phyloP scores from a whole-genome alignment of 1,140 invertebrate species.

The Drosophila lacteicornis region DNA sequence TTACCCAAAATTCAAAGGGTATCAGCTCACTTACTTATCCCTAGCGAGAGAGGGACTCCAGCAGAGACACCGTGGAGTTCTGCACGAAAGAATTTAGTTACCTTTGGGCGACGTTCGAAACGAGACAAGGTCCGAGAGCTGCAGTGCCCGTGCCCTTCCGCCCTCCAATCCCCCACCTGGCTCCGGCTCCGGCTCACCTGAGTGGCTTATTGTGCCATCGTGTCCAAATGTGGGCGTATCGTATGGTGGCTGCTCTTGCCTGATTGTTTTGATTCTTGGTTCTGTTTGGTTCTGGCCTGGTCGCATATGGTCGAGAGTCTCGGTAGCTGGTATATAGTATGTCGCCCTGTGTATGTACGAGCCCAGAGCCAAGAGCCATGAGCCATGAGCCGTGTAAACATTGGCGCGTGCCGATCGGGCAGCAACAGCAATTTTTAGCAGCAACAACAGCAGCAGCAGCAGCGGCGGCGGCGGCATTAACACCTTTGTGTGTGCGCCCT shows the following conservation, averaged over 20 bases:
- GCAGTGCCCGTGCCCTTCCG: slow-evolving; percentile 4
- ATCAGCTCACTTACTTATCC: background rate
- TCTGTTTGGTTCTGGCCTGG: slow-evolving; percentile 11
- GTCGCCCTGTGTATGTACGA: slow-evolving; percentile 25
- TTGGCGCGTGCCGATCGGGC: slow-evolving; percentile 74
- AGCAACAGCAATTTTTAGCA: slow-evolving; percentile 51
- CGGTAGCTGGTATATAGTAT: slow-evolving; percentile 8
- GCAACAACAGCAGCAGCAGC: slow-evolving; percentile 45
- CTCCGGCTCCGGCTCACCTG: slow-evolving; percentile 44
- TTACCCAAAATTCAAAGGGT: background rate
- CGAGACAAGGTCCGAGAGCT: slow-evolving; percentile 20
- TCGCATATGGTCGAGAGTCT: slow-evolving; percentile 61
- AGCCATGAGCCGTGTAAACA: slow-evolving; percentile 81
- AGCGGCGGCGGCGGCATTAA: slow-evolving; percentile 56
- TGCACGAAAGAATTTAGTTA: slow-evolving; percentile 81
- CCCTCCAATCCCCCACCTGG: background rate
- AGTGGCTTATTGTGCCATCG: slow-evolving; percentile 71
- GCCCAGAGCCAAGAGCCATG: slow-evolving; percentile 22
- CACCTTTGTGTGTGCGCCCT: slow-evolving; percentile 78
- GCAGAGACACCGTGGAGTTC: slow-evolving; percentile 59
- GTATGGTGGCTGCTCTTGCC: slow-evolving; percentile 61
- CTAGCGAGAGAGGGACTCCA: background rate
- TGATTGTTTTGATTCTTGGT: slow-evolving; percentile 80
- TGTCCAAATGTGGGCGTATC: slow-evolving; percentile 75
- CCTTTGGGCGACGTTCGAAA: slow-evolving; percentile 51